These are phyloP conservation scores for Clarias platycephalus DNA, from an alignment of 2,797 vertebrate genomes.

Conservation along the genomic window DNA sequence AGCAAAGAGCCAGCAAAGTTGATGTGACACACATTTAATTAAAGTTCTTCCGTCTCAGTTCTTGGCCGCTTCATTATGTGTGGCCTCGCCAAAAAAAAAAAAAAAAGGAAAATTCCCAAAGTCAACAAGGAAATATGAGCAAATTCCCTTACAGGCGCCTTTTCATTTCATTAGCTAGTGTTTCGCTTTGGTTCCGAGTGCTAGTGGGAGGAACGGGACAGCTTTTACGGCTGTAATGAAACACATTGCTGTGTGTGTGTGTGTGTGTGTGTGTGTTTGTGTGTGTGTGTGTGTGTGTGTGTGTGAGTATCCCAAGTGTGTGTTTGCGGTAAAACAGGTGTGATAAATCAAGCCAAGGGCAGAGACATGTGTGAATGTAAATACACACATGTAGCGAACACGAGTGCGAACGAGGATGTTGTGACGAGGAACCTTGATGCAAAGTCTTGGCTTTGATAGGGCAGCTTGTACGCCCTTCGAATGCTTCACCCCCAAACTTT, in stretches of 20 bases:
- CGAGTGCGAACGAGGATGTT: slow-evolving; percentile 15
- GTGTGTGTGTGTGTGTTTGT: too few relatives aligned
- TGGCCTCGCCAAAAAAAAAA: slow-evolving; percentile 69
- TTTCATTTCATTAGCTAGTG: slow-evolving; percentile 79
- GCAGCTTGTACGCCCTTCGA: slow-evolving; percentile 10
- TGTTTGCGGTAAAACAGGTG: slow-evolving; percentile 64
- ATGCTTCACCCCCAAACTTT: neutral
- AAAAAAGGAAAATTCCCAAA: slow-evolving; percentile 67
- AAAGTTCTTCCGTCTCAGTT: slow-evolving; percentile 77
- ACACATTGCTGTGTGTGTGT: slow-evolving; percentile 63
- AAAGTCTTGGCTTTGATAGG: slow-evolving; percentile 36
- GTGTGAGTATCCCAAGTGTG: slow-evolving; percentile 43
- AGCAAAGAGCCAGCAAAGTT: slow-evolving; percentile 76
- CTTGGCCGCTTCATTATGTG: slow-evolving; percentile 52
- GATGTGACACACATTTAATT: slow-evolving; percentile 95
- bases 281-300: too few relatives aligned
- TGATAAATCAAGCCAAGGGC: slow-evolving; percentile 47
- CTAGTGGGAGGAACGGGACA: slow-evolving; percentile 67
- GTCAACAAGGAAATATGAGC: slow-evolving; percentile 76
- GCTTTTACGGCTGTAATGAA: slow-evolving; percentile 72
- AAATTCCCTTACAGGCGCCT: slow-evolving; percentile 72
- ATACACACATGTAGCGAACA: slow-evolving; percentile 25
- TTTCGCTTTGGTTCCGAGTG: slow-evolving; percentile 70
- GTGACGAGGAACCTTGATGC: slow-evolving; percentile 18
- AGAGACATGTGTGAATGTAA: slow-evolving; percentile 19